A percentile compares a stretch with the other conserved stretches of the same genome.
These are phyloP conservation scores for Cacajao melanocephalus DNA, from an alignment of 2,797 vertebrate genomes.

Conservation along the genomic window DNA sequence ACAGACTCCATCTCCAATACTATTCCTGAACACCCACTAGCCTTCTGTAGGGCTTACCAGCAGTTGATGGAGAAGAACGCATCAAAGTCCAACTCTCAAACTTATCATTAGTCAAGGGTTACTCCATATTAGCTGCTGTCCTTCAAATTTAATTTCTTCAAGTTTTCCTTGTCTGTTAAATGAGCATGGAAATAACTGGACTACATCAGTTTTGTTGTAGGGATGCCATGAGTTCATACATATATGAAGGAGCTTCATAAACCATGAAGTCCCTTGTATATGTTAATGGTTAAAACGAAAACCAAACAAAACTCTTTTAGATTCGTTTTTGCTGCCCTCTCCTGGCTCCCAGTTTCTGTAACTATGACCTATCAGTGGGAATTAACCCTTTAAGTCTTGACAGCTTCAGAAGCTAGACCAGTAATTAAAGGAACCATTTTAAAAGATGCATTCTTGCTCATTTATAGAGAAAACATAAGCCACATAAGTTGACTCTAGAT, in stretches of 20 bases:
- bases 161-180: background rate
- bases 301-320: background rate
- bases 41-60: background rate
- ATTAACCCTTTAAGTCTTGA: background rate
- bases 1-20: background rate
- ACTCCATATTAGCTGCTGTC: background rate
- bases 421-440: background rate
- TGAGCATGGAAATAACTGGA: background rate
- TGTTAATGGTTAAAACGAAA: background rate
- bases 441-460: background rate
- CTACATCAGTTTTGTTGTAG: background rate
- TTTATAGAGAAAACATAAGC: background rate
- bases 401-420: background rate
- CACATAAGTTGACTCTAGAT: background rate
- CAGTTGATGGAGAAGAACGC: background rate
- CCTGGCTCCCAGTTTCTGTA: constrained; percentile 19
- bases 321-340: constrained; percentile 48
- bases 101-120: background rate
- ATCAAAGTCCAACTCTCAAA: background rate
- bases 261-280: background rate
- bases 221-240: background rate
- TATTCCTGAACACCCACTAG: background rate
- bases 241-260: background rate
- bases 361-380: background rate
- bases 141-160: background rate